A percentile compares a stretch with the other conserved stretches of the same genome.
Conservation (phyloP, 1,140 invertebrate genomes). For the Caenorhabditis tropicalis region DNA sequence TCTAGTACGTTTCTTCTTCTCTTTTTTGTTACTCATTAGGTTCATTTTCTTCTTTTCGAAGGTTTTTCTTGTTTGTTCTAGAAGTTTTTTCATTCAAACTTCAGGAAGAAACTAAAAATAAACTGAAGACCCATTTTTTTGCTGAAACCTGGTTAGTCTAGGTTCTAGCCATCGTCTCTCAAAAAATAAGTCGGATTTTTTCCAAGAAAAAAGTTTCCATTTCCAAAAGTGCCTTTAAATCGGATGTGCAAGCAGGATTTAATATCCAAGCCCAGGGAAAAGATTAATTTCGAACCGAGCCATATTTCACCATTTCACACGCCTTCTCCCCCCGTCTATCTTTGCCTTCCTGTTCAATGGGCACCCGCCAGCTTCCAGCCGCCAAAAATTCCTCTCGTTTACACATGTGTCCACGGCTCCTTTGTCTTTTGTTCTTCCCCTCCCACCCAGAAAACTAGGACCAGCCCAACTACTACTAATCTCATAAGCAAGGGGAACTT, state of each 20-base stretch:
- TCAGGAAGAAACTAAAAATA: too few species aligned
- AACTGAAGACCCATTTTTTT: too few species aligned
- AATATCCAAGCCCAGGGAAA: not conserved
- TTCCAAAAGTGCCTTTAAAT: not conserved
- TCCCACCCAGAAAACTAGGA: not conserved
- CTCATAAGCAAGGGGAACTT: not conserved
- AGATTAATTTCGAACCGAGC: conserved; percentile 41
- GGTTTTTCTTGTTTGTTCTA: not conserved
- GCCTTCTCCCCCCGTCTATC: not conserved
- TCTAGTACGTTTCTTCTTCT: not conserved
- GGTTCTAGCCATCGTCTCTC: too few species aligned
- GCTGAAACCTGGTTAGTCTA: too few species aligned
- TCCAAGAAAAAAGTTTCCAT: conserved; percentile 14
- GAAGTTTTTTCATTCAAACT: not conserved
- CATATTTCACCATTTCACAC: conserved; percentile 44
- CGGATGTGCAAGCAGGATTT: not conserved
- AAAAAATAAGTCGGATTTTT: too few species aligned
- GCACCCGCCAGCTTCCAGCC: not conserved
- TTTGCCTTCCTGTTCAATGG: not conserved
- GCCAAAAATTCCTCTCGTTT: conserved; percentile 41
- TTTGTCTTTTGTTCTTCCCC: conserved; percentile 24
- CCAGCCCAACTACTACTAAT: conserved; percentile 15
- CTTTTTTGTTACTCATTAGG: not conserved
- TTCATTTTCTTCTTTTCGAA: not conserved
- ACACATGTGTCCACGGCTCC: conserved; percentile 28